Evolutionary conservation across 2,113 vertebrate genomes (phyloP), one percentile per base, ranked within the genome.

Genomic region (Mola mola): DNA sequence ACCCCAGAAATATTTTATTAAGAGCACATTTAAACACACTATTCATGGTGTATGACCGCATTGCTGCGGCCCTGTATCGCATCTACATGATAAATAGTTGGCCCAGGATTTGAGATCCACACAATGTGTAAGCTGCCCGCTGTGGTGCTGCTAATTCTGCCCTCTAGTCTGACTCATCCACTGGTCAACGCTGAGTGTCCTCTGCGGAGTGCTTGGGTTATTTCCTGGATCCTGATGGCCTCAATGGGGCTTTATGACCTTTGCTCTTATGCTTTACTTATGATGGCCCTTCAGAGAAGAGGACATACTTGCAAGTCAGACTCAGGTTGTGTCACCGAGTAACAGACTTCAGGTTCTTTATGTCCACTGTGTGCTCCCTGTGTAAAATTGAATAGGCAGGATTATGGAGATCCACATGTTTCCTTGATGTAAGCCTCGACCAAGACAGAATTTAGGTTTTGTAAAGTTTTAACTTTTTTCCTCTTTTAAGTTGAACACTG

Each of bases 1-100:
- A 81, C 79, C 79, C 65, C 84, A 79, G 85, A 90, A 91, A 91
- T 91, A 88, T 92, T 91, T 93, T 88, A 92, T 90, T 83, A 87
- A 84, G 86, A 80, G 79, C 85, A 77, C 75, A 82, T 89, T 92
- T 91, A 89, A 90, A 83, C 88, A 90, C 77, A 75, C 79, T 63
- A 36, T 69, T 87, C 61, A 70, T 53, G 75, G 72, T 85, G 85
- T 81, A 81, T 75, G 76, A 76, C 70, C 81, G 69, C 72, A 75
- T 58, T 59, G 75, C 28, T 48, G 72, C 80, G 63, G 65, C 60
- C 41, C 43, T 31, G 72, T 75, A 78, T 84, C 53, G 51, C 53
- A 80, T 85, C 79, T 78, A 68, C 80, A 84, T 89, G 82, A 82
- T 67, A 72, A 82, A 87, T 63, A 85, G 72, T 62, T 43, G 65